phyloP scores from a whole-genome alignment of 2,888 invertebrate species.

The Nomada goodeniana region DNA sequence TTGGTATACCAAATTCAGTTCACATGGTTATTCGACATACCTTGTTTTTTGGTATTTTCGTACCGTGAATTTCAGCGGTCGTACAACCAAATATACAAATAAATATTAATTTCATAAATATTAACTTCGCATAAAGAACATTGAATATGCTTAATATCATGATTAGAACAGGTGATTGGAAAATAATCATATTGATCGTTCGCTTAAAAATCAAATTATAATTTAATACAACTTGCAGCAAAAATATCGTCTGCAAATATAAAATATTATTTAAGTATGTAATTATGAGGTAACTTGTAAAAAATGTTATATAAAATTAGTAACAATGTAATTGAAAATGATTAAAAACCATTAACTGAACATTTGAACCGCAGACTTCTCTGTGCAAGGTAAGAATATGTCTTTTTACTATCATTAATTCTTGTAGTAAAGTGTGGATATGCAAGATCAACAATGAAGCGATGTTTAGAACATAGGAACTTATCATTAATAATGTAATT shows the following conservation, averaged over 20 bases:
- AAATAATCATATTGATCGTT: slow-evolving; percentile 22
- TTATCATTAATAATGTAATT: slow-evolving; percentile 40
- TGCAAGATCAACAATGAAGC: slow-evolving; percentile 28
- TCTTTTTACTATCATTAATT: slow-evolving; percentile 29
- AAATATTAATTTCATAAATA: slow-evolving; percentile 38
- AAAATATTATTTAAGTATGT: slow-evolving; percentile 41
- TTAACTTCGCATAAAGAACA: slow-evolving; percentile 24
- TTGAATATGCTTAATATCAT: slow-evolving; percentile 4
- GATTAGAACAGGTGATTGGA: not conserved
- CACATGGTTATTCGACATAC: slow-evolving; percentile 16
- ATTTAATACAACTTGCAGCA: slow-evolving; percentile 37
- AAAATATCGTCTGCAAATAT: slow-evolving; percentile 34
- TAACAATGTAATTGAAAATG: slow-evolving; percentile 54
- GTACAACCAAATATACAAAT: slow-evolving; percentile 28
- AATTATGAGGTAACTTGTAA: slow-evolving; percentile 54
- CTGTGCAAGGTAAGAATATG: slow-evolving; percentile 31
- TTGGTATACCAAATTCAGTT: slow-evolving; percentile 34
- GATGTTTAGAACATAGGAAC: slow-evolving; percentile 60
- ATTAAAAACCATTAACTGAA: slow-evolving; percentile 30
- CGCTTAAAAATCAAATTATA: slow-evolving; percentile 30
- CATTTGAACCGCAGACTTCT: slow-evolving; percentile 19
- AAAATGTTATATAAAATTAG: slow-evolving; percentile 62
- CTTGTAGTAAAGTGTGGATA: slow-evolving; percentile 30
- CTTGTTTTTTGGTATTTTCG: slow-evolving; percentile 15
- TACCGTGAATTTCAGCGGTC: slow-evolving; percentile 7